Conservation (phyloP, 2,113 vertebrate species). For the Lepus americanus region DNA sequence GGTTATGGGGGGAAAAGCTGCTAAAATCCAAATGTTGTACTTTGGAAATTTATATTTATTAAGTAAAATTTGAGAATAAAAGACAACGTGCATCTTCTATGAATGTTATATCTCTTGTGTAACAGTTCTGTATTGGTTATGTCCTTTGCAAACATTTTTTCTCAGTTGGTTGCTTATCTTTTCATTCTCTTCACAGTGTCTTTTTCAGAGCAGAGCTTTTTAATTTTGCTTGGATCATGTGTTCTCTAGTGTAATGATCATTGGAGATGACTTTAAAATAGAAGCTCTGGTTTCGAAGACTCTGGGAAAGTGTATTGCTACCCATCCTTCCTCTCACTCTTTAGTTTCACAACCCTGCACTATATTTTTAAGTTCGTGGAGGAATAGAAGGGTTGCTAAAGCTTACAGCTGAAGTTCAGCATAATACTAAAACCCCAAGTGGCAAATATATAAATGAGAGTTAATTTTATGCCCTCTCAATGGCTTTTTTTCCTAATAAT, state of each 20-base stretch:
- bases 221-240: slow-evolving; percentile 29
- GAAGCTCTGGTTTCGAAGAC: not conserved
- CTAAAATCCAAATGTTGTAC: too few relatives aligned
- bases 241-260: not conserved
- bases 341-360: not conserved
- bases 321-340: not conserved
- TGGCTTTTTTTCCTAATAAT: not conserved
- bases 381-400: slow-evolving; percentile 55
- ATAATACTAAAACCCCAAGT: slow-evolving; percentile 18
- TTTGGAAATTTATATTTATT: too few relatives aligned
- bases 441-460: slow-evolving; percentile 27
- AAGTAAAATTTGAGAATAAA: too few relatives aligned
- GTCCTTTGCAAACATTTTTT: slow-evolving; percentile 17
- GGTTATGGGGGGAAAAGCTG: too few relatives aligned
- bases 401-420: slow-evolving; percentile 15
- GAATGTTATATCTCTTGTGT: not conserved
- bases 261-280: not conserved
- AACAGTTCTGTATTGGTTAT: not conserved
- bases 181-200: not conserved
- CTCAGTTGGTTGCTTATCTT: not conserved
- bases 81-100: too few relatives aligned
- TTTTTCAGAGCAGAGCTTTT: not conserved
- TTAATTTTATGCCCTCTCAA: slow-evolving; percentile 48
- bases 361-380: not conserved
- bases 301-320: not conserved